These are phyloP conservation scores for Phymatocera aterrima DNA, from an alignment of 2,888 invertebrate species.

Conservation along the genomic window DNA sequence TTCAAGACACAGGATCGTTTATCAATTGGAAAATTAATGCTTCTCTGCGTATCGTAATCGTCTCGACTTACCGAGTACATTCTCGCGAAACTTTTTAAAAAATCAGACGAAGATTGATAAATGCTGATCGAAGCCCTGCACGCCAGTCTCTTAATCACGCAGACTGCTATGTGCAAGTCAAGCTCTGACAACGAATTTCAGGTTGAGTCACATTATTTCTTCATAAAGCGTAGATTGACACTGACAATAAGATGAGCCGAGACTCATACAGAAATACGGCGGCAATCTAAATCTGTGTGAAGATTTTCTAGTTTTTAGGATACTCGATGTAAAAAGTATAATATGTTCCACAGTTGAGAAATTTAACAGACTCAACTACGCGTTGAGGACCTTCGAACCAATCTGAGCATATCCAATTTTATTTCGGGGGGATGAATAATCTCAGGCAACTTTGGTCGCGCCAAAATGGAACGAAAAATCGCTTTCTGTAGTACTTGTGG, in stretches of 20 bases:
- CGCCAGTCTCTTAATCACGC: conserved; percentile 16
- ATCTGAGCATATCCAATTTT: too few relatives aligned
- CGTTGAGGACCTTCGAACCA: too few relatives aligned
- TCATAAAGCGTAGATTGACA: not conserved
- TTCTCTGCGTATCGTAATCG: conserved; percentile 43
- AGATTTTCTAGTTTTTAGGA: too few relatives aligned
- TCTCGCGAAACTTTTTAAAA: conserved; percentile 12
- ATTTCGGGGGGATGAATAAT: too few relatives aligned
- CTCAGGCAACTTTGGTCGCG: too few relatives aligned
- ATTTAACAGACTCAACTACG: too few relatives aligned
- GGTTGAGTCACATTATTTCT: not conserved
- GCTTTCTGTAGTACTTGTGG: too few relatives aligned
- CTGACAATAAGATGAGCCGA: not conserved
- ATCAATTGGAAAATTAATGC: conserved; percentile 67
- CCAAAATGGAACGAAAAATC: too few relatives aligned
- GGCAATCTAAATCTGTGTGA: too few relatives aligned
- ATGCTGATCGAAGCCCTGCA: not conserved
- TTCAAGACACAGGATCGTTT: conserved; percentile 63
- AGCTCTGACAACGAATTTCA: not conserved
- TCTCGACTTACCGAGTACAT: conserved; percentile 17
- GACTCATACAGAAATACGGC: not conserved
- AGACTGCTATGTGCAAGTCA: conserved; percentile 10
- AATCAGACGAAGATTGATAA: conserved; percentile 37
- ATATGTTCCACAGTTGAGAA: too few relatives aligned
- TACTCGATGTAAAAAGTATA: too few relatives aligned